Evolutionary conservation across 2,888 invertebrate species (phyloP), one percentile per base, ranked within the genome.

Genomic region (Elmis aenea): DNA sequence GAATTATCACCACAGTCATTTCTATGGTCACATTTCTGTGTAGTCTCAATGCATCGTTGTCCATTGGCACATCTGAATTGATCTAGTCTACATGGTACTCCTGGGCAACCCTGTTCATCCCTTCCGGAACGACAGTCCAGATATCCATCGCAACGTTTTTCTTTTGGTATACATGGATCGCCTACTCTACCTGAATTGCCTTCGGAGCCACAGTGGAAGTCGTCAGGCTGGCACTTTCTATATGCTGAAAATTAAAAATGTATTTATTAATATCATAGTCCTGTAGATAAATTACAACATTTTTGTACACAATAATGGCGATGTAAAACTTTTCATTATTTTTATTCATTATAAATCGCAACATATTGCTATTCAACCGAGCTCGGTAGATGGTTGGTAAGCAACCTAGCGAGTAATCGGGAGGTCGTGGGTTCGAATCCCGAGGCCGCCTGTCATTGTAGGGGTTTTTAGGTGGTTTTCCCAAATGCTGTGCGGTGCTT

Each of bases 1-100:
- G 90, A 88, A 64, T 85, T 87, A 67, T 92, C 91, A 0, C 83
- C 87, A 59, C 92, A 93, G 69, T 93, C 92, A 65, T 89, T 85
- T 62, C 81, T 83, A 67, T 92, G 89, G 70, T 93, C 90, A 66
- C 92, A 93, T 62, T 83, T 83, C 55, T 79, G 77, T 11, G 75
- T 63, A 32, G 76, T 75, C 58, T 90, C 90, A 46, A 92, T 77
- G 66, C 92, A 93, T 55, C 83, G 81, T 59, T 79, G 78, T 23
- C 87, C 87, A 52, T 81, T 77, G 49, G 82, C 80, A 66, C 91
- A 92, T 25, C 87, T 76, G 69, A 88, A 91, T 71, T 92, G 89
- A 69, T 89, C 88, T 55, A 91, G 72, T 13, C 82, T 75, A 58
- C 91, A 92, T 22, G 83, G 70, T 6, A 74, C 67, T 20, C 77